These are phyloP conservation scores for Caerostris extrusa DNA, from an alignment of 1,140 invertebrate genomes.

Conservation along the genomic window DNA sequence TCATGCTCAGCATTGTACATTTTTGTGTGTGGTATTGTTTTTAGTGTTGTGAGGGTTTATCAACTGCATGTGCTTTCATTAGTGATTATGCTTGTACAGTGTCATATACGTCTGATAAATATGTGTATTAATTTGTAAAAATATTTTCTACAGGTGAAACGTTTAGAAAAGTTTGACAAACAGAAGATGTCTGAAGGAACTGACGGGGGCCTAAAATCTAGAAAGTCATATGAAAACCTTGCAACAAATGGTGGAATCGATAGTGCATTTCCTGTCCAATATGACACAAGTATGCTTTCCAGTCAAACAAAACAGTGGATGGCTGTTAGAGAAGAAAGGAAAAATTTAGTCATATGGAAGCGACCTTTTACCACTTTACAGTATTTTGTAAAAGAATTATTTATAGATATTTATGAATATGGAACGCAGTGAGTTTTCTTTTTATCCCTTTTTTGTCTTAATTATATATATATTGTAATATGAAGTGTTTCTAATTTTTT, in stretches of 20 bases:
- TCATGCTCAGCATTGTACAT: no score
- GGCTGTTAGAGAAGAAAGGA: slow-evolving; percentile 80
- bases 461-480: neutral
- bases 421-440: slow-evolving; percentile 81
- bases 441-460: slow-evolving; percentile 14
- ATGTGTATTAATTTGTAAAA: no score
- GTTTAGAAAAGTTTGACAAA: slow-evolving; percentile 75
- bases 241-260: slow-evolving; percentile 59
- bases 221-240: slow-evolving; percentile 74
- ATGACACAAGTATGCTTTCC: slow-evolving; percentile 48
- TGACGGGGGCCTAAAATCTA: slow-evolving; percentile 48
- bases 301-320: slow-evolving; percentile 66
- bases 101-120: no score
- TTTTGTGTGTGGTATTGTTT: no score
- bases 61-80: no score
- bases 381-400: slow-evolving; percentile 90
- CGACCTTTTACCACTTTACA: slow-evolving; percentile 91
- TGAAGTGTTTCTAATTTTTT: neutral
- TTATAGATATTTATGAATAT: slow-evolving; percentile 85
- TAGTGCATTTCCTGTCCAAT: slow-evolving; percentile 64
- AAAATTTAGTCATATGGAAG: slow-evolving; percentile 91
- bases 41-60: no score
- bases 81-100: no score
- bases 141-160: slow-evolving; percentile 53
- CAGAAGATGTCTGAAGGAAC: slow-evolving; percentile 68